A percentile compares a stretch with the other conserved stretches of the same genome.
Conservation (phyloP, 2,797 vertebrate genomes). For the Myioborus miniatus region DNA sequence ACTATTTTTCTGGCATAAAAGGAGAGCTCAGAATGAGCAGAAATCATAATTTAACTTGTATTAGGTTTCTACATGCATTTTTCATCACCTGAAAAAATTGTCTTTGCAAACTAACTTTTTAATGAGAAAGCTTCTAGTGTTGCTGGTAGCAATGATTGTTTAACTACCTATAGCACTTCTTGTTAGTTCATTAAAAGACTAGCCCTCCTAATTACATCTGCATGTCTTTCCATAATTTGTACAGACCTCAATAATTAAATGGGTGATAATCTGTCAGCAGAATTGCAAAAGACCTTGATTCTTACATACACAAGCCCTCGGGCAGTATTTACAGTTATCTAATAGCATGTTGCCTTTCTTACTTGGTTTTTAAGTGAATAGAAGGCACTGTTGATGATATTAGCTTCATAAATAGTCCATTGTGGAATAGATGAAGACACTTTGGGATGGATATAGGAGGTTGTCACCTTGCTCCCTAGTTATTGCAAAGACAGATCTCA, state of each 20-base stretch:
- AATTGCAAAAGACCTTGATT: conserved; percentile 23
- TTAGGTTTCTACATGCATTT: conserved; percentile 17
- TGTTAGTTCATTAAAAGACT: conserved; percentile 37
- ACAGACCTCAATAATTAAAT: conserved; percentile 44
- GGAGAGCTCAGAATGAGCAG: background rate
- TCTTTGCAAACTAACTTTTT: background rate
- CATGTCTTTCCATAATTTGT: conserved; percentile 43
- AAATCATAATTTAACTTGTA: background rate
- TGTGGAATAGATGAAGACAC: background rate
- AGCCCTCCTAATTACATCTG: conserved; percentile 14
- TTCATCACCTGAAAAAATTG: conserved; percentile 19
- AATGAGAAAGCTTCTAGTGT: conserved; percentile 27
- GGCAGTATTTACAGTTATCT: background rate
- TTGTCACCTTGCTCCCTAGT: background rate
- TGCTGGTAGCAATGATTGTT: conserved; percentile 31
- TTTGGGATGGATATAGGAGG: background rate
- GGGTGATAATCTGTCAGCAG: conserved; percentile 36
- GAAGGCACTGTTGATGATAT: background rate
- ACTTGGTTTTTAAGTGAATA: conserved; percentile 8
- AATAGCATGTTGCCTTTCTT: background rate
- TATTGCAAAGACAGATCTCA: background rate
- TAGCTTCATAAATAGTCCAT: background rate
- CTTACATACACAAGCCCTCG: background rate
- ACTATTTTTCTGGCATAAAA: background rate
- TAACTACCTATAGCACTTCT: conserved; percentile 1